These are phyloP conservation scores for Clarias gariepinus DNA, from an alignment of 2,113 vertebrate species.

Conservation along the genomic window DNA sequence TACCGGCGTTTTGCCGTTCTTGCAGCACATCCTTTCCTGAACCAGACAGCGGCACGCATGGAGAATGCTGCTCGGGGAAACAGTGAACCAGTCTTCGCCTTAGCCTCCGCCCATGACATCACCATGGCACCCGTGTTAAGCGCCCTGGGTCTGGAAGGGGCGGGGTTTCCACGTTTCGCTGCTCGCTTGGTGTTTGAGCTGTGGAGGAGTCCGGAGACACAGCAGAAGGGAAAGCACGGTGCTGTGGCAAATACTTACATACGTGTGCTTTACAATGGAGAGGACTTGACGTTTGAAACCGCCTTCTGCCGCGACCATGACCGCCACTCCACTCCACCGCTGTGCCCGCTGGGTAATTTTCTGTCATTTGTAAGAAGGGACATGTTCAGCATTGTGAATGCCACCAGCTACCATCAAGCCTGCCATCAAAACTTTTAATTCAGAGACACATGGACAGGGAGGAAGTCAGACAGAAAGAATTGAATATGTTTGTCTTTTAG, in stretches of 20 bases:
- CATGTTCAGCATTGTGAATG: conserved; percentile 86
- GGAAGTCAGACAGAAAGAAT: not conserved
- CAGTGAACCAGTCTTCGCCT: conserved; percentile 74
- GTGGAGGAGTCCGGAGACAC: conserved; percentile 77
- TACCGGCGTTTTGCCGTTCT: conserved; percentile 87
- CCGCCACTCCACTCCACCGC: conserved; percentile 72
- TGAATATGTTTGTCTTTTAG: not conserved
- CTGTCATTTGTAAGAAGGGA: conserved; percentile 85
- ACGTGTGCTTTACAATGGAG: conserved; percentile 90
- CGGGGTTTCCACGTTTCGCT: conserved; percentile 89
- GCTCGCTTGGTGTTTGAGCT: conserved; percentile 94
- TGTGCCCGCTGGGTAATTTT: conserved; percentile 90
- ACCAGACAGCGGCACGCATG: conserved; percentile 83
- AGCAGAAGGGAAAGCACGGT: conserved; percentile 48
- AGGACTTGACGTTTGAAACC: conserved; percentile 92
- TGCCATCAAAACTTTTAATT: conserved; percentile 76
- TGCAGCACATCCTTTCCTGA: conserved; percentile 89
- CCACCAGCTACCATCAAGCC: conserved; percentile 86
- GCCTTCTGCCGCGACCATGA: conserved; percentile 83
- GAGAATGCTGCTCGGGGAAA: conserved; percentile 74
- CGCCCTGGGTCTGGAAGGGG: conserved; percentile 86
- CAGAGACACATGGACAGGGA: not conserved
- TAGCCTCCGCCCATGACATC: conserved; percentile 93
- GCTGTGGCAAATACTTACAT: conserved; percentile 77
- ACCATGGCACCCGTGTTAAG: conserved; percentile 92